Conservation (phyloP, 37 sponge, comb jelly and placozoan genomes). For the Hormiphora californensis region DNA sequence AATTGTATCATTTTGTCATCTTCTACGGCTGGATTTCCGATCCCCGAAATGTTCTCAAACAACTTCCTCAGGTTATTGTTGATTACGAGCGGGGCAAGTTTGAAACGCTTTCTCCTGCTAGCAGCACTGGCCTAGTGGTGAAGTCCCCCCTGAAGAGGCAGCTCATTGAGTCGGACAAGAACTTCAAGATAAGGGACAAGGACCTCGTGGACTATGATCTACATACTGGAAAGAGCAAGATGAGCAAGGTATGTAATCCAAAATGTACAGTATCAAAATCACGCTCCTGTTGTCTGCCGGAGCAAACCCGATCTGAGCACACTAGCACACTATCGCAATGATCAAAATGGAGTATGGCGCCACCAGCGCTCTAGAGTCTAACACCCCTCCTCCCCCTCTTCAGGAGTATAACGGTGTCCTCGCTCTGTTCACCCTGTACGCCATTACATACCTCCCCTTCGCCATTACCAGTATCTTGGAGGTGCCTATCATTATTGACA, state of each 20-base stretch:
- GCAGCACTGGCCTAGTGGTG: not conserved
- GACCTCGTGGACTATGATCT: conserved; percentile 49
- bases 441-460: conserved; percentile 44
- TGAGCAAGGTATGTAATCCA: too few relatives aligned
- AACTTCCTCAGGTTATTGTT: too few relatives aligned
- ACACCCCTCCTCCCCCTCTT: too few relatives aligned
- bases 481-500: conserved; percentile 9
- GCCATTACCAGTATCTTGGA: conserved; percentile 8
- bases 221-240: conserved; percentile 51
- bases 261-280: too few relatives aligned
- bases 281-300: too few relatives aligned
- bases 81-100: conserved; percentile 50
- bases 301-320: too few relatives aligned
- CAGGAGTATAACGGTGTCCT: conserved; percentile 47
- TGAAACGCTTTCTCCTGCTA: conserved; percentile 2
- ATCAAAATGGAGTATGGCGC: too few relatives aligned
- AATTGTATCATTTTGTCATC: too few relatives aligned
- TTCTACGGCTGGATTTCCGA: too few relatives aligned
- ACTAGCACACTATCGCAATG: too few relatives aligned
- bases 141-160: conserved; percentile 40
- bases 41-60: too few relatives aligned
- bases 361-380: too few relatives aligned
- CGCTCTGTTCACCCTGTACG: conserved; percentile 47
- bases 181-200: not conserved
- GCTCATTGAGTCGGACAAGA: not conserved